A percentile compares a stretch with the other conserved stretches of the same genome.
Conservation (phyloP, 2,888 invertebrate species). For the Asteroscopus sphinx region DNA sequence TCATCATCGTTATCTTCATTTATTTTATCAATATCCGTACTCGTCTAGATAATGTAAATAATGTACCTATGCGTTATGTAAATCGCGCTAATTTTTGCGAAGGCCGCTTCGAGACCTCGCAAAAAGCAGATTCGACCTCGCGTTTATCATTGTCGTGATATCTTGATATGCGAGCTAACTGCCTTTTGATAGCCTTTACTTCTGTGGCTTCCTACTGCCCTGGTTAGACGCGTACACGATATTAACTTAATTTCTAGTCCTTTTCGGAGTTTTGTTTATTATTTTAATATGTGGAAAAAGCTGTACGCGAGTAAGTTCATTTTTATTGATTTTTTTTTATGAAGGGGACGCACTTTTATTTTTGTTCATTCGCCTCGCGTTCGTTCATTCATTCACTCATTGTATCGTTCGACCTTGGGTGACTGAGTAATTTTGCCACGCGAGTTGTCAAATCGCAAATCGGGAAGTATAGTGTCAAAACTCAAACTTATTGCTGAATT, state of each 20-base stretch:
- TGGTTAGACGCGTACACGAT: constrained; percentile 61
- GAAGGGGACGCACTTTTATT: constrained; percentile 22
- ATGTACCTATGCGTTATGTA: constrained; percentile 76
- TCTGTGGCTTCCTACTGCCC: constrained; percentile 66
- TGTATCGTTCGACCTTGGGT: constrained; percentile 39
- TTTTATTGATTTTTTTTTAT: constrained; percentile 35
- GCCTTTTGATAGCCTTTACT: constrained; percentile 77
- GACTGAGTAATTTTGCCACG: constrained; percentile 31
- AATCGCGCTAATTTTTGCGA: constrained; percentile 85
- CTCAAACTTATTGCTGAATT: constrained; percentile 18
- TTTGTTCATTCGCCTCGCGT: constrained; percentile 33
- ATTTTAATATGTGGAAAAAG: constrained; percentile 66
- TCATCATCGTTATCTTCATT: constrained; percentile 70
- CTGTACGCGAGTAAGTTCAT: constrained; percentile 68
- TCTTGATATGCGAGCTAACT: constrained; percentile 81
- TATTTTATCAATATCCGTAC: constrained; percentile 71
- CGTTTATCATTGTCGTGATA: constrained; percentile 83
- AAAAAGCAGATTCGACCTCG: constrained; percentile 84
- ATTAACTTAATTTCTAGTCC: constrained; percentile 33
- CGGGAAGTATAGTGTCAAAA: constrained; percentile 34
- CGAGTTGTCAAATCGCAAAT: constrained; percentile 38
- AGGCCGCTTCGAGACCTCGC: constrained; percentile 82
- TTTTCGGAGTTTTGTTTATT: constrained; percentile 14
- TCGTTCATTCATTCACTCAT: constrained; percentile 37
- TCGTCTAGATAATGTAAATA: constrained; percentile 71